phyloP scores from a whole-genome alignment of 53 echinoderm and acorn worm species.

The Antedon mediterranea region DNA sequence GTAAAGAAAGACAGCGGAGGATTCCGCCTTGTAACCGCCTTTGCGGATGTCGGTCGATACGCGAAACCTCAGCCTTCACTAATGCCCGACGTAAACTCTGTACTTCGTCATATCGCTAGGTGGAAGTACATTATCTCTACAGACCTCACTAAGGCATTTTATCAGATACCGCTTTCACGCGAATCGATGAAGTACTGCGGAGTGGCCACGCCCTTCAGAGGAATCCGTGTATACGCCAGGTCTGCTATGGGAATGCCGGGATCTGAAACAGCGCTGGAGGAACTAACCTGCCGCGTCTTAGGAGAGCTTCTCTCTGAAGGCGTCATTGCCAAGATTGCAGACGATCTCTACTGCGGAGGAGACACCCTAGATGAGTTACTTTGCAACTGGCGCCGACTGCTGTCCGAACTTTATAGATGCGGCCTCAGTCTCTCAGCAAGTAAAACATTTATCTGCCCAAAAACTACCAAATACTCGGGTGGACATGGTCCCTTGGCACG shows the following conservation, averaged over 20 bases:
- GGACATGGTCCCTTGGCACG: slow-evolving; percentile 5
- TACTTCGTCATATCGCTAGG: slow-evolving; percentile 17
- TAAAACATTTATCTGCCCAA: too few species aligned
- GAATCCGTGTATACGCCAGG: slow-evolving; percentile 23
- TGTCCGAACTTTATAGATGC: slow-evolving; percentile 5
- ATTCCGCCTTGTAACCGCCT: slow-evolving; percentile 3
- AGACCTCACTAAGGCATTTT: slow-evolving; percentile 8
- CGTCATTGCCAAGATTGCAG: slow-evolving; percentile 36
- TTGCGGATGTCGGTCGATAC: slow-evolving; percentile 5
- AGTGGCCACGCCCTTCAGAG: slow-evolving; percentile 16
- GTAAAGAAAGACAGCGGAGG: slow-evolving; percentile 8
- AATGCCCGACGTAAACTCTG: slow-evolving; percentile 23
- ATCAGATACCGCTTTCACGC: background rate
- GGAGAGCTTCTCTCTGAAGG: too few species aligned
- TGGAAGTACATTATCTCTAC: slow-evolving; percentile 4
- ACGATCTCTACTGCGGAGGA: slow-evolving; percentile 52
- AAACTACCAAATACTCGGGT: too few species aligned
- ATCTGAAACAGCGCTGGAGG: slow-evolving; percentile 39
- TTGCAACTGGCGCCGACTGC: slow-evolving; percentile 17
- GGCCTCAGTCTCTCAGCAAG: slow-evolving; percentile 22
- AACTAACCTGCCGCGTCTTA: slow-evolving; percentile 30
- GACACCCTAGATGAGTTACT: slow-evolving; percentile 29
- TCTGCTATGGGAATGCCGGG: slow-evolving; percentile 38
- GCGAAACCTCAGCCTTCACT: slow-evolving; percentile 22
- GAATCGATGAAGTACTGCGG: background rate